These are phyloP conservation scores for Acanthaster planci DNA, from an alignment of 35 echinoderm and acorn worm genomes.

Conservation along the genomic window DNA sequence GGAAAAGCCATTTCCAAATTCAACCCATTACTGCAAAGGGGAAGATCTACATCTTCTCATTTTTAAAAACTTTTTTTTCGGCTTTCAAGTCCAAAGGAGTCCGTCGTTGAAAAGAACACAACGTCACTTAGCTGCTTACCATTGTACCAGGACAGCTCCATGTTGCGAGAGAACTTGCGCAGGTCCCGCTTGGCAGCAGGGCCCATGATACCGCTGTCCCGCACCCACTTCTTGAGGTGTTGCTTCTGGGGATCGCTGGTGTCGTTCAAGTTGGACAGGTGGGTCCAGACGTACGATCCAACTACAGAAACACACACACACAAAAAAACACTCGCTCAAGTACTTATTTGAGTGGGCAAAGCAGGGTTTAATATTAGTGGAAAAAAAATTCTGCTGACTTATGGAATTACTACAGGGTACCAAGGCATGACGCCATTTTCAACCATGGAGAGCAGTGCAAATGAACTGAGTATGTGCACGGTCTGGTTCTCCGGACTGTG, in stretches of 20 bases:
- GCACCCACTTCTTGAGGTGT: conserved; percentile 40
- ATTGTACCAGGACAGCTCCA: conserved; percentile 68
- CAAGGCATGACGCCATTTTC: no score
- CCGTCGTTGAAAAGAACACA: not conserved
- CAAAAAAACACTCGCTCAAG: no score
- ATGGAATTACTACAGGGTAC: no score
- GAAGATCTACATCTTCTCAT: not conserved
- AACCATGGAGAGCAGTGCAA: no score
- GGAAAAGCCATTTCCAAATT: no score
- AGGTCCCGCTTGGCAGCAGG: conserved; percentile 50
- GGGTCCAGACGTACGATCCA: conserved; percentile 75
- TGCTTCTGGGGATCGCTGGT: conserved; percentile 74
- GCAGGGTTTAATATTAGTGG: no score
- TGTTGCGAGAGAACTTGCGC: conserved; percentile 76
- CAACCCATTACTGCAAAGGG: not conserved
- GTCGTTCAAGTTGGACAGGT: conserved; percentile 65
- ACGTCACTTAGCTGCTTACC: conserved; percentile 42
- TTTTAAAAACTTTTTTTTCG: no score
- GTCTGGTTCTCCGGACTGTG: no score
- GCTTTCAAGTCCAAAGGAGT: not conserved
- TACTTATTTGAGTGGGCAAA: no score
- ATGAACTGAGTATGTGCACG: no score
- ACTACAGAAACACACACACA: conserved; percentile 41
- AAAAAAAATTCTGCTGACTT: no score
- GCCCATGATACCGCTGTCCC: conserved; percentile 46